Base-by-base conservation (phyloP, 1,140 invertebrate species). In the Eumaeus atala region DNA sequence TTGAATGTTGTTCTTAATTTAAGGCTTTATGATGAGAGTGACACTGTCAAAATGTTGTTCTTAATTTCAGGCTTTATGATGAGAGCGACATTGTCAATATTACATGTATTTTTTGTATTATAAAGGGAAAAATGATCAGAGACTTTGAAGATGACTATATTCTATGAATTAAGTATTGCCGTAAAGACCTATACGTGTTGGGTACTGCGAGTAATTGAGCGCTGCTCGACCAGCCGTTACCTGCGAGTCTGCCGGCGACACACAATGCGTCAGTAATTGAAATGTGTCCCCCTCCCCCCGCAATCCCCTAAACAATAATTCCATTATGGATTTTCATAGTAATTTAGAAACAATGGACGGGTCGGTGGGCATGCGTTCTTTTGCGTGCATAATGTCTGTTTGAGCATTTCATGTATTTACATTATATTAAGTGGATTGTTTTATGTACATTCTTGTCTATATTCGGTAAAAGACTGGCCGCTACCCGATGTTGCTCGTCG, bases 221-320 rank as follows among this genome's bases (percentile, higher is more conserved):
- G 40, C 6, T 44, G 40, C 16, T 14, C 40, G 40, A 16, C 40
- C 12, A 44, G 40, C 12, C 40, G 40, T 17, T 44, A 44, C 37
- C 38, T 14, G 12, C 12, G n/a, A 16, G 12, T 6, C 38, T 14
- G 38, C 16, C 38, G n/a, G 38, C n/a, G n/a, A n/a, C n/a, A 40
- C 38, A 40, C 38, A 40, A 40, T 40, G 12, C 38, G 9, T 17
- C 16, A 44, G 14, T 44, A 44, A 44, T 44, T 44, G 40, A 44
- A 44, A 44, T 14, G 40, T 44, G 40, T 44, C 40, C 8, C 40
- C 14, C 21, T 6, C 6, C 21, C 21, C 21, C 21, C 21, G 21
- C 35, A 2, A 9, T 9, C 40, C 40, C 9, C 40, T 44, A 44
- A 44, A 44, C 40, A 44, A 44, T 44, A 44, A 44, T 44, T 14